Conservation (phyloP, 2,888 invertebrate genomes). For the Latrodectus elegans region DNA sequence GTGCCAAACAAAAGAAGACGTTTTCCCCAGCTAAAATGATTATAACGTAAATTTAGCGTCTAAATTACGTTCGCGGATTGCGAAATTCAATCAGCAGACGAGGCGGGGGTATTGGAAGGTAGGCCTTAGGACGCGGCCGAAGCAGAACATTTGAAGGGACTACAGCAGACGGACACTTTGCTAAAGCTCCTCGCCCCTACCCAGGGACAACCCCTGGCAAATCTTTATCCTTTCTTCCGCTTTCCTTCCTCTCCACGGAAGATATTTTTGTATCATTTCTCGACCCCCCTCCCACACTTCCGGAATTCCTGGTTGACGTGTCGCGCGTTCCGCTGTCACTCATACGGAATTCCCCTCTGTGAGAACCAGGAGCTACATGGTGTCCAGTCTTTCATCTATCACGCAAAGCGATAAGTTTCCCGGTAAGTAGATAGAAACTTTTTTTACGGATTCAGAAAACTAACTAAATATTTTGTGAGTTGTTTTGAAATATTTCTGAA, state of each 20-base stretch:
- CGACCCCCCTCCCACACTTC: background rate
- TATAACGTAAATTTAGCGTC: constrained; percentile 70
- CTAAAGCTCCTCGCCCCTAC: constrained; percentile 4
- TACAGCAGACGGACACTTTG: constrained; percentile 39
- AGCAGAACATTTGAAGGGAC: constrained; percentile 52
- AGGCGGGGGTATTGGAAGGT: constrained; percentile 41
- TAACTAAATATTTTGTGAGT: too few species aligned
- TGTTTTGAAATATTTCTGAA: too few species aligned
- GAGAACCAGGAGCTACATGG: background rate
- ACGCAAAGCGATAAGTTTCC: too few species aligned
- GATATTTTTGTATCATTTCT: constrained; percentile 2
- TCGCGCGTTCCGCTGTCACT: background rate
- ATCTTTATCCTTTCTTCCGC: background rate
- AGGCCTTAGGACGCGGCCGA: constrained; percentile 30
- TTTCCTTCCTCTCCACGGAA: background rate
- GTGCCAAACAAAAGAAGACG: constrained; percentile 65
- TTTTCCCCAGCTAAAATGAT: constrained; percentile 65
- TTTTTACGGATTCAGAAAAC: too few species aligned
- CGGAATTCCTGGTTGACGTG: background rate
- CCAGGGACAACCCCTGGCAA: background rate
- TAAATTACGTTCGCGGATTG: constrained; percentile 70
- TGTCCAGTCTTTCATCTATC: background rate
- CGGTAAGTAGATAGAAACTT: too few species aligned
- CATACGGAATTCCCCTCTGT: background rate
- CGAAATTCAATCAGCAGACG: constrained; percentile 69